A percentile compares a stretch with the other conserved stretches of the same genome.
phyloP scores from a whole-genome alignment of 1,140 invertebrate genomes.

The Odontomachus brunneus region DNA sequence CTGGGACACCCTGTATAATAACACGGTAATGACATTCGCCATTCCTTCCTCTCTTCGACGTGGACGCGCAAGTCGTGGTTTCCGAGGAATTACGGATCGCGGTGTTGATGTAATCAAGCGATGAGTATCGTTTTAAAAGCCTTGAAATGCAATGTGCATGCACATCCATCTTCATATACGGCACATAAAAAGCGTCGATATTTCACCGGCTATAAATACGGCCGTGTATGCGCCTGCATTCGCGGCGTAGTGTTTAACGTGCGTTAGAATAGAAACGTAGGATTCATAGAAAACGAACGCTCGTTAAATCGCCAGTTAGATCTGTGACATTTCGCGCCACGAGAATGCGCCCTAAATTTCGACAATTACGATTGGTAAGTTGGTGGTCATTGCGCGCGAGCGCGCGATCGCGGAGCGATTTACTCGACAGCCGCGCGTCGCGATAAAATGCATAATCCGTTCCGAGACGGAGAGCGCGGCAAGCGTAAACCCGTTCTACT shows the following conservation, averaged over 20 bases:
- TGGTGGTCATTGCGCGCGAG: too few species aligned
- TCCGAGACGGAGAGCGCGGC: slow-evolving; percentile 1
- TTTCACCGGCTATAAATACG: slow-evolving; percentile 51
- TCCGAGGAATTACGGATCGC: not conserved
- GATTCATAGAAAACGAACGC: slow-evolving; percentile 2
- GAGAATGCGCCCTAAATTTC: slow-evolving; percentile 21
- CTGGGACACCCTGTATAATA: too few species aligned
- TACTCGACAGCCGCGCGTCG: not conserved
- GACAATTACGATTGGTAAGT: too few species aligned
- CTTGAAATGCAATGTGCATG: slow-evolving; percentile 35
- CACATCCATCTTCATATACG: slow-evolving; percentile 41
- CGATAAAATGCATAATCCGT: slow-evolving; percentile 9
- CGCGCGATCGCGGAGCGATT: slow-evolving; percentile 9
- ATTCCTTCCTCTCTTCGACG: not conserved
- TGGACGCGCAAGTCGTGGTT: not conserved
- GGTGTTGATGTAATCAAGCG: slow-evolving; percentile 14
- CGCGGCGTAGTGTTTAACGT: not conserved
- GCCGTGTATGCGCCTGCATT: not conserved
- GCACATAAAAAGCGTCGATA: slow-evolving; percentile 37
- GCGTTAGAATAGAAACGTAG: slow-evolving; percentile 33
- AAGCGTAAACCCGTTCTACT: slow-evolving; percentile 1
- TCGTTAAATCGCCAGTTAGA: slow-evolving; percentile 7
- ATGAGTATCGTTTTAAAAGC: slow-evolving; percentile 34
- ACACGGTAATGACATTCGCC: not conserved
- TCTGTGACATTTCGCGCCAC: not conserved